Percentiles rank a stretch among this genome's conserved stretches.
phyloP scores from a whole-genome alignment of 1,140 invertebrate genomes.

The Saccostrea cuccullata region DNA sequence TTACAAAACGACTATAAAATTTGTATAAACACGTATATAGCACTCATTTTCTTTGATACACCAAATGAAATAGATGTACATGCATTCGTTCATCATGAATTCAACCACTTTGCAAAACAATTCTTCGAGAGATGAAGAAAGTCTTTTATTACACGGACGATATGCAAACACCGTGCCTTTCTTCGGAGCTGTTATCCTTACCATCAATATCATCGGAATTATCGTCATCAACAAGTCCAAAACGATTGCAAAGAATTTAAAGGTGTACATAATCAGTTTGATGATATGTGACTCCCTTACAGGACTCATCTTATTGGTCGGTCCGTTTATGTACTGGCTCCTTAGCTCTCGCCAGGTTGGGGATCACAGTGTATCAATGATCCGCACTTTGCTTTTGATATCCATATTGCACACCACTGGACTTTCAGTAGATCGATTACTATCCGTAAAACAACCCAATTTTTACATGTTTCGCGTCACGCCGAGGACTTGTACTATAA shows the following conservation, averaged over 20 bases:
- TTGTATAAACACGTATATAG: too few species aligned
- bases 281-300: background rate
- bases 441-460: background rate
- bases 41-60: too few species aligned
- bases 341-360: background rate
- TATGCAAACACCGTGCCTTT: background rate
- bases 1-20: too few species aligned
- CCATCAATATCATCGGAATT: background rate
- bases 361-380: background rate
- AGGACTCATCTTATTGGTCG: background rate
- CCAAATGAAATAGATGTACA: too few species aligned
- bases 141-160: background rate
- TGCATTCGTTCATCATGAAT: too few species aligned
- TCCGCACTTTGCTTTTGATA: background rate
- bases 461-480: background rate
- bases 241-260: background rate
- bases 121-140: background rate
- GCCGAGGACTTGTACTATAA: background rate
- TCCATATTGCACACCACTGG: background rate
- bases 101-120: too few species aligned
- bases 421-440: background rate
- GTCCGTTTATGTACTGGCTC: background rate
- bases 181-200: background rate
- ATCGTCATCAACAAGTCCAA: background rate
- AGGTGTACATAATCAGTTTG: slow-evolving; percentile 4